These are phyloP conservation scores for Operophtera brumata DNA, from an alignment of 2,888 invertebrate species.

Conservation along the genomic window DNA sequence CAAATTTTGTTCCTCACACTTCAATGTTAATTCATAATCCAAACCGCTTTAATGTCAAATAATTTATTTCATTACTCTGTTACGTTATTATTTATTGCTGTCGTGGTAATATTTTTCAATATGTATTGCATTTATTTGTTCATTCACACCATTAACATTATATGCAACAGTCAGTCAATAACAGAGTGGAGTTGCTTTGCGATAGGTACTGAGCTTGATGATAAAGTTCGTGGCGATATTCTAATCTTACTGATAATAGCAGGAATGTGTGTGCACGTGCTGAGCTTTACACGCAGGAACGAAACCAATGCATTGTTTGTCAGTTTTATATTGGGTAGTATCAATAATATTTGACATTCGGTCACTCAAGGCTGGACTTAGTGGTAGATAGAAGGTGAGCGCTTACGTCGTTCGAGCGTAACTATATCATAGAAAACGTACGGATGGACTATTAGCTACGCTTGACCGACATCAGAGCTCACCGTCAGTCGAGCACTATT, in stretches of 20 bases:
- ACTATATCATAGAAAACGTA: no score
- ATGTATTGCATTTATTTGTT: conserved; percentile 14
- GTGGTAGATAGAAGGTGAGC: no score
- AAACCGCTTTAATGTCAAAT: not conserved
- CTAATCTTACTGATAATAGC: not conserved
- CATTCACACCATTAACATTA: conserved; percentile 19
- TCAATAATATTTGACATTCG: not conserved
- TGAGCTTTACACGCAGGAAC: not conserved
- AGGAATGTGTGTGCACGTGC: not conserved
- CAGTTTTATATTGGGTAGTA: not conserved
- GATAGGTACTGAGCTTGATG: not conserved
- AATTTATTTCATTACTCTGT: not conserved
- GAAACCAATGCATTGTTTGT: not conserved
- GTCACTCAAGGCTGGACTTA: no score
- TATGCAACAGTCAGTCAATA: conserved; percentile 70
- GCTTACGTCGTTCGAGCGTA: no score
- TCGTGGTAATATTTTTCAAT: conserved; percentile 4
- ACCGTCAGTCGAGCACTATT: no score
- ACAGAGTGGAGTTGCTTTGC: conserved; percentile 27
- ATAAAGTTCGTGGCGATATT: not conserved
- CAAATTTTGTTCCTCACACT: conserved; percentile 2
- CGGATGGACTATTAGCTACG: no score
- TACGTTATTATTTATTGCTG: not conserved
- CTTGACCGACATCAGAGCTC: no score
- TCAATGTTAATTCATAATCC: not conserved